These are phyloP conservation scores for Emys orbicularis DNA, from an alignment of 2,797 vertebrate genomes.

Conservation along the genomic window DNA sequence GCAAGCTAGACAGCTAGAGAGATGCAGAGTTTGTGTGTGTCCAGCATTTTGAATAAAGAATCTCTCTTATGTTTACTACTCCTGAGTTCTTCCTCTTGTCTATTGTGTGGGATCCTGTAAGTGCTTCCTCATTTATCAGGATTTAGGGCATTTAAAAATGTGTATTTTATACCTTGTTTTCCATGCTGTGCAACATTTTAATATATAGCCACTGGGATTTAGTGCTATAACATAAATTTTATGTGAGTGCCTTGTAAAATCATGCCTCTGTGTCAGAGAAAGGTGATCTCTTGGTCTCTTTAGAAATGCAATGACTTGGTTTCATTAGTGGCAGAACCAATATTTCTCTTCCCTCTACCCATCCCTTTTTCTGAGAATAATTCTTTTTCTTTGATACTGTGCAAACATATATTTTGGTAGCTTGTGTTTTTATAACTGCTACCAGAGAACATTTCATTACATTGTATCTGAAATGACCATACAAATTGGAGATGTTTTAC, in stretches of 20 bases:
- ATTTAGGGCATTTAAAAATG: constrained; percentile 2
- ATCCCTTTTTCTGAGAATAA: background rate
- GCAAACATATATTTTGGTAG: background rate
- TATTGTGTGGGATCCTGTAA: background rate
- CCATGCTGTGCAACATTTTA: background rate
- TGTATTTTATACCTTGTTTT: background rate
- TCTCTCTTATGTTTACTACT: background rate
- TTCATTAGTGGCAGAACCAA: background rate
- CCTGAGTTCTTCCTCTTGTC: background rate
- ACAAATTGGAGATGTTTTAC: background rate
- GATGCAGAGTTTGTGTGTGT: background rate
- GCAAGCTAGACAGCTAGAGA: rapidly evolving
- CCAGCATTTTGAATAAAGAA: background rate
- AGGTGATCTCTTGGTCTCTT: background rate
- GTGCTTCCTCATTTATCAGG: background rate
- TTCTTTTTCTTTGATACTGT: background rate
- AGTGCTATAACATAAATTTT: constrained; percentile 24
- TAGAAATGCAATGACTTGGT: background rate
- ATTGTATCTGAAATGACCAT: background rate
- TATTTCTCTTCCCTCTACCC: background rate
- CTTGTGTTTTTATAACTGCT: background rate
- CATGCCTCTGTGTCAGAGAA: background rate
- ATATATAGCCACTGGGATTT: constrained; percentile 6
- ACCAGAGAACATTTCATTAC: background rate
- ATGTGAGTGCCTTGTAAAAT: background rate